phyloP scores from a whole-genome alignment of 2,113 vertebrate genomes.

The Corythaeola cristata region DNA sequence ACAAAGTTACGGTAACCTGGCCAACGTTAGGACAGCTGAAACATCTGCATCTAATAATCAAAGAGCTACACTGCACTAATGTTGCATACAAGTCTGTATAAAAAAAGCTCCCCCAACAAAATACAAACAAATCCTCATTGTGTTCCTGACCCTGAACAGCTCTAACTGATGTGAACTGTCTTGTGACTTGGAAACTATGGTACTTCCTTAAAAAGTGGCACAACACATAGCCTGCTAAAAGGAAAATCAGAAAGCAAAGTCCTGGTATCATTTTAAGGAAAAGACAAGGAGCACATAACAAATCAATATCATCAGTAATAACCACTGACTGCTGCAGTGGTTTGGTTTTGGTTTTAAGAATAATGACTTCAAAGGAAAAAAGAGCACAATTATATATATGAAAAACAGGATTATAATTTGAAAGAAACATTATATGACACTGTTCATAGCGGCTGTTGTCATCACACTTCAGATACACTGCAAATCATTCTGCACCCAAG shows the following conservation, averaged over 20 bases:
- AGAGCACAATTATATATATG: background rate
- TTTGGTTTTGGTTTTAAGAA: background rate
- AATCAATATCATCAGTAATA: conserved; percentile 15
- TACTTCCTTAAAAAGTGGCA: background rate
- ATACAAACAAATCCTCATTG: background rate
- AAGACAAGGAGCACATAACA: background rate
- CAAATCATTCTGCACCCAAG: background rate
- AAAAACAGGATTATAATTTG: background rate
- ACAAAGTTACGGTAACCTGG: conserved; percentile 40
- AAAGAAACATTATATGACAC: background rate
- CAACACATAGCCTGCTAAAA: background rate
- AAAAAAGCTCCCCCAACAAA: background rate
- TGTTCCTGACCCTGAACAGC: background rate
- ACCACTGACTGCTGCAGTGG: background rate
- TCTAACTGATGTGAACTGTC: background rate
- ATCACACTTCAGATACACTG: background rate
- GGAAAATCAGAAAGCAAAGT: background rate
- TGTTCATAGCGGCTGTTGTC: background rate
- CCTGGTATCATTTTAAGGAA: background rate
- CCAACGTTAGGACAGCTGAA: background rate
- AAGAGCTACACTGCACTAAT: background rate
- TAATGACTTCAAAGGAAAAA: background rate
- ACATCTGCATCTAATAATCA: conserved; percentile 3
- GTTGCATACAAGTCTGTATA: background rate
- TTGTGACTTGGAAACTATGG: background rate